Percentiles rank a stretch among this genome's conserved stretches.
Conservation (phyloP, 1,140 invertebrate genomes). For the Bombyx mori region ASM3026992v2 NC_085109.1:10171001-10171500, state of each 20-base stretch:
- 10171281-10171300: conserved; percentile 28
- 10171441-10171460: conserved; percentile 58
- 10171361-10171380: conserved; percentile 36
- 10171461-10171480: conserved; percentile 34
- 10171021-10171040: too few species aligned
- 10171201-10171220: conserved; percentile 62
- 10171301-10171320: conserved; percentile 67
- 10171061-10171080: too few species aligned
- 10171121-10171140: conserved; percentile 10
- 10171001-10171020: too few species aligned
- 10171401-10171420: conserved; percentile 44
- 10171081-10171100: too few species aligned
- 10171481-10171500: too few species aligned
- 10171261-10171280: conserved; percentile 58
- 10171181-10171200: conserved; percentile 56
- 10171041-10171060: too few species aligned
- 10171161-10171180: conserved; percentile 35
- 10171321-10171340: conserved; percentile 38
- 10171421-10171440: conserved; percentile 52
- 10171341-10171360: conserved; percentile 27
- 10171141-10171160: conserved; percentile 37
- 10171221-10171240: conserved; percentile 68
- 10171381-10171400: conserved; percentile 53
- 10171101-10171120: neutral
- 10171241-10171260: conserved; percentile 37